A percentile compares a stretch with the other conserved stretches of the same genome.
phyloP scores from a whole-genome alignment of 2,888 invertebrate genomes.

The Diogma glabrata region DNA sequence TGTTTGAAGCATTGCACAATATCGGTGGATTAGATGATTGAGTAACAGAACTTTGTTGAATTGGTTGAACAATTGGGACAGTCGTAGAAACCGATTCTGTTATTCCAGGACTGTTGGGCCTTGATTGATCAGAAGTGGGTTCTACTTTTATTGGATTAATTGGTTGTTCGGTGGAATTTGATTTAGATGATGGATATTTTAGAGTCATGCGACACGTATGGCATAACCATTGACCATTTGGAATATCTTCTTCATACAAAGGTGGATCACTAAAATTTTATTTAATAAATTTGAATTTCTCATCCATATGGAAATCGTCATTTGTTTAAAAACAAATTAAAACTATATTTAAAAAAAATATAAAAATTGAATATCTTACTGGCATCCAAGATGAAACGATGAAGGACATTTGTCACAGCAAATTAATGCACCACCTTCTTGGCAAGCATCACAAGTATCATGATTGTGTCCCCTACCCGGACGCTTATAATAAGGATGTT shows the following conservation, averaged over 20 bases:
- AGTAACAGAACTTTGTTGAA: too few species aligned
- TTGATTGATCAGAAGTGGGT: slow-evolving; percentile 33
- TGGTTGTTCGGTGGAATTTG: slow-evolving; percentile 36
- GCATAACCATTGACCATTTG: slow-evolving; percentile 85
- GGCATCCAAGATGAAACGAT: slow-evolving; percentile 91
- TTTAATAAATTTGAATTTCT: too few species aligned
- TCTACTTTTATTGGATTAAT: slow-evolving; percentile 26
- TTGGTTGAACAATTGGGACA: neutral
- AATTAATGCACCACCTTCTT: slow-evolving; percentile 87
- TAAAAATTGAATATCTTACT: slow-evolving; percentile 55
- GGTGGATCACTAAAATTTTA: slow-evolving; percentile 71
- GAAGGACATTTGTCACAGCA: slow-evolving; percentile 95
- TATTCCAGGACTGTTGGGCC: slow-evolving; percentile 30
- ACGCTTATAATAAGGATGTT: slow-evolving; percentile 73
- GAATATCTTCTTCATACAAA: slow-evolving; percentile 77
- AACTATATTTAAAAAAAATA: neutral
- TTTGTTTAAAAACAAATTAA: neutral
- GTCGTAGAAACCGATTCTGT: slow-evolving; percentile 22
- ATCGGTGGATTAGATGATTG: neutral
- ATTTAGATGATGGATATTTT: slow-evolving; percentile 34
- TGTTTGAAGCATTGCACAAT: too few species aligned
- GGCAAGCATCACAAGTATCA: slow-evolving; percentile 88
- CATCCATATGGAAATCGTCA: too few species aligned
- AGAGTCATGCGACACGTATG: slow-evolving; percentile 55
- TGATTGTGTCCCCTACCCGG: slow-evolving; percentile 85